Conservation (phyloP, 2,888 invertebrate genomes). For the Merodon equestris region DNA sequence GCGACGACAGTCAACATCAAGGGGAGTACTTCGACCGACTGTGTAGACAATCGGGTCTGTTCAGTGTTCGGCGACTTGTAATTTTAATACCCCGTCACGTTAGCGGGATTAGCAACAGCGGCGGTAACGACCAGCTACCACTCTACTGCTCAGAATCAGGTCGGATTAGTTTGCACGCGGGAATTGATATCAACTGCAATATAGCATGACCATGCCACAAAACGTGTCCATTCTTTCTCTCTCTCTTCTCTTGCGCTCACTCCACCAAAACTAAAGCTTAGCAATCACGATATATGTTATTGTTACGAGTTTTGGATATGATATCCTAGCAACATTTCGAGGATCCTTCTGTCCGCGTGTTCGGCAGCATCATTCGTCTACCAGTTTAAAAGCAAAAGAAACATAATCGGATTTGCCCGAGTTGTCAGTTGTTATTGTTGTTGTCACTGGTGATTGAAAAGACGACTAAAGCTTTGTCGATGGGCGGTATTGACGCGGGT, state of each 20-base stretch:
- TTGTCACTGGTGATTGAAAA: too few relatives aligned
- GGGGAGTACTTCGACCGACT: constrained; percentile 49
- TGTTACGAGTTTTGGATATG: constrained; percentile 5
- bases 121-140: constrained; percentile 34
- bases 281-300: constrained; percentile 14
- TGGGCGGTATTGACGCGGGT: too few relatives aligned
- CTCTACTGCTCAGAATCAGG: constrained; percentile 24
- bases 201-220: constrained; percentile 5
- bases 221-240: not conserved
- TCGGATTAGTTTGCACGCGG: constrained; percentile 55
- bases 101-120: constrained; percentile 33
- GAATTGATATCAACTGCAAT: constrained; percentile 1
- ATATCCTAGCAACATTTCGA: constrained; percentile 24
- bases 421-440: constrained; percentile 30
- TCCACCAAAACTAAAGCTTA: constrained; percentile 1
- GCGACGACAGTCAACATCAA: not conserved
- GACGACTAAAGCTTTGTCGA: too few relatives aligned
- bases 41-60: constrained; percentile 32
- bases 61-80: constrained; percentile 35
- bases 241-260: not conserved
- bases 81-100: constrained; percentile 64
- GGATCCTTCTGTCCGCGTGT: not conserved
- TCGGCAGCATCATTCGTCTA: too few relatives aligned
- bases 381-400: constrained; percentile 29
- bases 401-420: constrained; percentile 62